Base-by-base conservation (phyloP, 1,140 invertebrate species). In the Ceratina australensis region DNA sequence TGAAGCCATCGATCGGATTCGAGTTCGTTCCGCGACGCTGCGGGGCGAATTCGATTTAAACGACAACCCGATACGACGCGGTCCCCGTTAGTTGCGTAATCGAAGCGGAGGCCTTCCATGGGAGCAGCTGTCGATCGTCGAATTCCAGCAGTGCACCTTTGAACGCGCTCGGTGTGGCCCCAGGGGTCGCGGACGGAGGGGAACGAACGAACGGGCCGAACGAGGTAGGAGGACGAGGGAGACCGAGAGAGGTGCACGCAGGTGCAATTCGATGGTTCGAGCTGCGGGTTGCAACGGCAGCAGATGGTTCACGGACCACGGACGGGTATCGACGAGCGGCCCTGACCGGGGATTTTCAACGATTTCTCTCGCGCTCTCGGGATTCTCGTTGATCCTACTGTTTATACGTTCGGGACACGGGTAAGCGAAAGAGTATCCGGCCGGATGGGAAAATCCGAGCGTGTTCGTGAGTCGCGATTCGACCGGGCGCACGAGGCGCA, bases 401-500 rank as follows among this genome's bases (percentile, higher is more conserved):
- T 12, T 28, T 20, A 56, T 56, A n/a, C 42, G 22, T 65, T 57
- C 61, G n/a, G 33, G 5, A 42, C 33, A 42, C 33, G 33, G 10
- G 33, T 42, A 42, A 42, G 33, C 33, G 33, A 42, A 42, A 42
- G 33, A 42, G 8, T 10, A 42, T 42, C 5, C 33, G 33, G 33
- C 20, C 7, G 57, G 2, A n/a, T 42, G 24, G 59, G 66, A 64
- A 67, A 82, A 82, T 82, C 81, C 65, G 50, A 60, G 5, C 50
- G 8, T 66, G 65, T 76, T 88, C n/a, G n/a, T 79, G 78, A 82
- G 83, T 71, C 83, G 72, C 79, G 86, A 87, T 87, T 84, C 83
- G 82, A 74, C 82, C 82, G 83, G 86, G 80, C 84, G 87, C 85
- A 85, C 74, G 79, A 18, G n/a, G n/a, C n/a, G n/a, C n/a, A n/a